Evolutionary conservation across 2,797 vertebrate species (phyloP).

Genomic region (Coracias cyanogaster): DNA sequence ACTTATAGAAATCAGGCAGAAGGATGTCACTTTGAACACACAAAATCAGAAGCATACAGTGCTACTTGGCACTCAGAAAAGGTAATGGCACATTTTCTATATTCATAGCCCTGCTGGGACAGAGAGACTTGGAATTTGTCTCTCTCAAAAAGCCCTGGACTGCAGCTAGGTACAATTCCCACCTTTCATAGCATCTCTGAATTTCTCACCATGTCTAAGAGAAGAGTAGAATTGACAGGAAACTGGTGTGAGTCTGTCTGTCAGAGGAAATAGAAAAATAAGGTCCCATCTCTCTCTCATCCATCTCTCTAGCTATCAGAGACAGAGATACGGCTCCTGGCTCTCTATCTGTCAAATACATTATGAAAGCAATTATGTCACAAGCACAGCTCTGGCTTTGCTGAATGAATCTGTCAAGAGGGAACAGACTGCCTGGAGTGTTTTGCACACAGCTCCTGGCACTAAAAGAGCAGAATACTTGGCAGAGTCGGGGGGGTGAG

Average conservation of each 20-base stretch:
- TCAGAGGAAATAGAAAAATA: conserved; percentile 33
- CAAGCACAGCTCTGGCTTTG: conserved; percentile 49
- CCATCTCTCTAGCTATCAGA: conserved; percentile 24
- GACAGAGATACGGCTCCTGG: conserved; percentile 39
- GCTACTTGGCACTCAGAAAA: conserved; percentile 2
- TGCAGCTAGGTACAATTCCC: background rate
- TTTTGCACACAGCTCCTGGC: conserved; percentile 60
- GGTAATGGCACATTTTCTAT: background rate
- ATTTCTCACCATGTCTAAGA: background rate
- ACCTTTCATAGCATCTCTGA: background rate
- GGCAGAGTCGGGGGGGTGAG: rapidly evolving
- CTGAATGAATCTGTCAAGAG: conserved; percentile 67
- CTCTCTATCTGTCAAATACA: conserved; percentile 49
- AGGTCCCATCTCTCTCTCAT: conserved; percentile 26
- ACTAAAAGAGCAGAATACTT: conserved; percentile 45
- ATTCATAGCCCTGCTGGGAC: conserved; percentile 10
- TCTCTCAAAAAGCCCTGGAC: background rate
- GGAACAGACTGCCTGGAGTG: conserved; percentile 34
- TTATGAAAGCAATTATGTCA: conserved; percentile 66
- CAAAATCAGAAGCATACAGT: background rate
- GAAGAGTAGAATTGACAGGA: conserved; percentile 40
- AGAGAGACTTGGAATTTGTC: background rate
- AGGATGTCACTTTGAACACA: background rate
- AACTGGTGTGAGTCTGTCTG: conserved; percentile 28
- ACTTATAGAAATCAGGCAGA: conserved; percentile 34